Base-by-base conservation (phyloP, 2,888 invertebrate genomes). In the Venusia cambrica region DNA sequence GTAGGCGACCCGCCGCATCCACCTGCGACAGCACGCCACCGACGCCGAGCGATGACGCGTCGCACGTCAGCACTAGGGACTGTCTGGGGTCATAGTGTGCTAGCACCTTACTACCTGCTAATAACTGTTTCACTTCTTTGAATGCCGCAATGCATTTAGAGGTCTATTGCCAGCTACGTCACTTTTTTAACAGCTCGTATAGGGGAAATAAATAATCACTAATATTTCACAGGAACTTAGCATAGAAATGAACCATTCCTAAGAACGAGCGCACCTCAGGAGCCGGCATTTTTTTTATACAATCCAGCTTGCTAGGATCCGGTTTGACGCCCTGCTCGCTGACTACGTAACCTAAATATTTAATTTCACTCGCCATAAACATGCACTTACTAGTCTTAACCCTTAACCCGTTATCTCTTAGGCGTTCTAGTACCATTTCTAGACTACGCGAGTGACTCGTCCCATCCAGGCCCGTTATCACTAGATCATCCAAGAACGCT, bases 81-180 rank as follows among this genome's bases (percentile, higher is more conserved):
- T 35, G 36, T 7, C 22, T 31, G 1, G 41, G 45, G 14, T 52
- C 45, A 16, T 50, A 55, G 21, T 54, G 49, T 1, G 45, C 43
- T 5, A 53, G 24, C 1, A n/a, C n/a, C n/a, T n/a, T n/a, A n/a
- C n/a, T n/a, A n/a, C n/a, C n/a, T n/a, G n/a, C n/a, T n/a, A n/a
- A n/a, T n/a, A n/a, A n/a, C n/a, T n/a, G n/a, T n/a, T n/a, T n/a
- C n/a, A n/a, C n/a, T n/a, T n/a, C n/a, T n/a, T n/a, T n/a, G n/a
- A n/a, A n/a, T n/a, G n/a, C n/a, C n/a, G n/a, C n/a, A n/a, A n/a
- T n/a, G n/a, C n/a, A n/a, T n/a, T n/a, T n/a, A n/a, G n/a, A n/a
- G n/a, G n/a, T n/a, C n/a, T n/a, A n/a, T n/a, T n/a, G n/a, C n/a
- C n/a, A n/a, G n/a, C n/a, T n/a, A n/a, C n/a, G n/a, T n/a, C n/a